Percentiles rank a stretch among this genome's conserved stretches.
These are phyloP conservation scores for Tapirus indicus DNA, from an alignment of 2,797 vertebrate species.

Conservation along the genomic window DNA sequence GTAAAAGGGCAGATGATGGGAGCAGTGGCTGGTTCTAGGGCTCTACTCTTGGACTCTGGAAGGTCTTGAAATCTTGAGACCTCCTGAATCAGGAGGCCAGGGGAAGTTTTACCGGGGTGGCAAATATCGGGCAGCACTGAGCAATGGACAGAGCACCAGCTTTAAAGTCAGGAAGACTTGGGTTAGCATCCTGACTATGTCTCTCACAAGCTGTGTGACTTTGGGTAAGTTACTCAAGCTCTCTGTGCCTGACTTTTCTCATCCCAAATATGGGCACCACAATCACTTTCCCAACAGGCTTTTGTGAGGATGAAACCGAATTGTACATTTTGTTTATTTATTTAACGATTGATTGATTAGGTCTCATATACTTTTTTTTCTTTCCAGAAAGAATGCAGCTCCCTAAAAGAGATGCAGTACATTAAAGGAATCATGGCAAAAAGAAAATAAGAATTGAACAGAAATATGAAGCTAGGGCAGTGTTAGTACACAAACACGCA, in stretches of 20 bases:
- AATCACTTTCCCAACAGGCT: neutral
- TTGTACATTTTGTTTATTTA: neutral
- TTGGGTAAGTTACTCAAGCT: neutral
- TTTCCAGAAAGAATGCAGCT: neutral
- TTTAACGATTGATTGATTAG: neutral
- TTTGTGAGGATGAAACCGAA: neutral
- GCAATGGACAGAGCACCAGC: too few species aligned
- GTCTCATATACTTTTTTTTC: neutral
- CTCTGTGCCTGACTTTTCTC: conserved; percentile 31
- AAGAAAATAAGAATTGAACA: neutral
- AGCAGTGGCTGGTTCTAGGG: neutral
- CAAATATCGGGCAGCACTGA: neutral
- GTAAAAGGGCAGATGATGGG: neutral
- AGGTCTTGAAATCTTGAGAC: neutral
- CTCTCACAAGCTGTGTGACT: neutral
- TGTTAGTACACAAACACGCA: too few species aligned
- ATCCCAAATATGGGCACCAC: neutral
- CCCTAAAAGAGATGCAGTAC: neutral
- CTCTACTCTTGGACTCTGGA: neutral
- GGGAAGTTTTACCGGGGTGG: neutral
- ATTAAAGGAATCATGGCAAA: neutral
- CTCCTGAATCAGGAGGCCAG: neutral
- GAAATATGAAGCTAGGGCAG: neutral
- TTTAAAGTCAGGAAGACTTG: neutral
- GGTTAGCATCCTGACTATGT: neutral